Conservation (phyloP, 2,888 invertebrate genomes). For the Bimastos eiseni region DNA sequence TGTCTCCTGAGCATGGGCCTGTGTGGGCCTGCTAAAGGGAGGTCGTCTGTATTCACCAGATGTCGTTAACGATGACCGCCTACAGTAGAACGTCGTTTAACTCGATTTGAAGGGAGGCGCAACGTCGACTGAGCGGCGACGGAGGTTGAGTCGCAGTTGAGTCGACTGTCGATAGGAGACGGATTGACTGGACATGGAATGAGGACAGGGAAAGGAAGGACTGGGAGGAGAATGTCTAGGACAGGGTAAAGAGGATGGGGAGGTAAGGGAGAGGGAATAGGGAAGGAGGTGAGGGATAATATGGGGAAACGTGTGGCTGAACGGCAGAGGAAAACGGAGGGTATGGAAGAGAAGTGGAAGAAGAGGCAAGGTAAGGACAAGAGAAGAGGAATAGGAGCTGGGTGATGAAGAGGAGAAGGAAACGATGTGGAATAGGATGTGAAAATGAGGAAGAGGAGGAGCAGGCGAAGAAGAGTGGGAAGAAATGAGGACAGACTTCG, state of each 20-base stretch:
- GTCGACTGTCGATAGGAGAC: neutral
- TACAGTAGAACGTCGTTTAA: neutral
- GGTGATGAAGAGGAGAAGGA: neutral
- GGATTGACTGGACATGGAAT: neutral
- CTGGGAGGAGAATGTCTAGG: neutral
- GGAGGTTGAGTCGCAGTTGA: neutral
- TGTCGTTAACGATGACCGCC: neutral
- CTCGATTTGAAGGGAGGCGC: neutral
- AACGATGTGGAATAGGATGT: neutral
- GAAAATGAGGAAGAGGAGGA: no score
- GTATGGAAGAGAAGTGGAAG: neutral
- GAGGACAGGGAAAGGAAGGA: neutral
- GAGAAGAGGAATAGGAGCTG: no score
- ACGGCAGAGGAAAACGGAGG: neutral
- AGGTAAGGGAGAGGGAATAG: neutral
- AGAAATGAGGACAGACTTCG: no score
- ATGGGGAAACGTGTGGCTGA: neutral
- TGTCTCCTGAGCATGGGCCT: neutral
- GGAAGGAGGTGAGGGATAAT: neutral
- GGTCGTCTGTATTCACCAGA: neutral
- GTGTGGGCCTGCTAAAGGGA: neutral
- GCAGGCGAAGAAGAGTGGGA: no score
- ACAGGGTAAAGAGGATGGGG: neutral
- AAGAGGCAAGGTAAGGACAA: no score
- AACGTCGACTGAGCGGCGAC: neutral